These are phyloP conservation scores for Eupithecia inturbata DNA, from an alignment of 2,888 invertebrate genomes.

Conservation along the genomic window DNA sequence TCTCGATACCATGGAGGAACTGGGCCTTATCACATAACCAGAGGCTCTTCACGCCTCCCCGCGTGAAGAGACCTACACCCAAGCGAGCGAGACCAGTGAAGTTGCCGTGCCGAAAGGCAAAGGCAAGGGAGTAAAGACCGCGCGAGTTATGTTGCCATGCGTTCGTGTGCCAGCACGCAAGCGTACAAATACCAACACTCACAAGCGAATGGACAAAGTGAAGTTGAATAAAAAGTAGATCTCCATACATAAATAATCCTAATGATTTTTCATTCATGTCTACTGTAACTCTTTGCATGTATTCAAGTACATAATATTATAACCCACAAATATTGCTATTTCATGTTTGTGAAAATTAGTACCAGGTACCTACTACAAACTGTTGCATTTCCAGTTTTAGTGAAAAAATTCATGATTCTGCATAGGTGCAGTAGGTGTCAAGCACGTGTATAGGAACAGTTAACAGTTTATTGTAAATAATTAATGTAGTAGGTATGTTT, in stretches of 20 bases:
- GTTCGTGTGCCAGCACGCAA: constrained; percentile 29
- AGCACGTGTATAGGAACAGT: background rate
- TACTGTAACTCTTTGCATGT: background rate
- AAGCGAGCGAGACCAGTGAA: background rate
- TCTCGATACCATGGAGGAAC: constrained; percentile 87
- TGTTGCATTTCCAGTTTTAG: background rate
- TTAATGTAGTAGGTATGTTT: constrained; percentile 13
- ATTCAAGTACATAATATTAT: background rate
- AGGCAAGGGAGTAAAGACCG: constrained; percentile 20
- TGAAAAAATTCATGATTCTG: background rate
- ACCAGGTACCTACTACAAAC: no score
- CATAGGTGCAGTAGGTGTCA: background rate
- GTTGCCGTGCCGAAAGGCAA: background rate
- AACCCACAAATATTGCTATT: background rate
- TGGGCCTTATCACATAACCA: constrained; percentile 83
- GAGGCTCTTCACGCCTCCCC: constrained; percentile 28
- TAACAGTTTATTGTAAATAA: background rate
- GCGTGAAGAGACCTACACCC: constrained; percentile 16
- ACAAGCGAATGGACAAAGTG: background rate
- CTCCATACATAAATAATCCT: background rate
- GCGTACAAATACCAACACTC: background rate
- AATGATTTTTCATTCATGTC: background rate
- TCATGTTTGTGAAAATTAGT: background rate
- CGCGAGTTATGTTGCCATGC: constrained; percentile 25
- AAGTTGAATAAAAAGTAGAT: constrained; percentile 14